A percentile compares a stretch with the other conserved stretches of the same genome.
phyloP scores from a whole-genome alignment of 1,140 invertebrate species.

The Drosophila nebulosa region DNA sequence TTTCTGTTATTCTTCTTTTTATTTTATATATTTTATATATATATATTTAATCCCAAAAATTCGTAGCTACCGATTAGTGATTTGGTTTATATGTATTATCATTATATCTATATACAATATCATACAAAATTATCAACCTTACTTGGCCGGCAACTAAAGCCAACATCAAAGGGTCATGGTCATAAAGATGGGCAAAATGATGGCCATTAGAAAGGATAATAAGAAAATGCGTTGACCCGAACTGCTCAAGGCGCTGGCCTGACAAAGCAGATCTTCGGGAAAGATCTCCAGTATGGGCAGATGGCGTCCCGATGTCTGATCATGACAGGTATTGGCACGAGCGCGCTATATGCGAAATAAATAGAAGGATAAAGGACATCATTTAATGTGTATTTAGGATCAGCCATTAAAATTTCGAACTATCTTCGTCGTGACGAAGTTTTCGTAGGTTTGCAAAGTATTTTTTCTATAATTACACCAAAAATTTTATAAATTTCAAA shows the following conservation, averaged over 20 bases:
- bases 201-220: slow-evolving; percentile 63
- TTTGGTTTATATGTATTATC: slow-evolving; percentile 41
- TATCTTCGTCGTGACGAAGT: not conserved
- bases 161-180: slow-evolving; percentile 74
- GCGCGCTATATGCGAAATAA: slow-evolving; percentile 67
- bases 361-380: not conserved
- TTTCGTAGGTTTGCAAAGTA: not conserved
- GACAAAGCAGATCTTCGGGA: slow-evolving; percentile 88
- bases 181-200: slow-evolving; percentile 59
- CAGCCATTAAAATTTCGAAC: not conserved
- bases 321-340: slow-evolving; percentile 85
- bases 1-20: slow-evolving; percentile 30
- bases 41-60: slow-evolving; percentile 61
- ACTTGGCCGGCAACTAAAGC: slow-evolving; percentile 45
- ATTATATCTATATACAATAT: slow-evolving; percentile 62
- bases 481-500: too few relatives aligned
- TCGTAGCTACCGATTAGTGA: slow-evolving; percentile 53
- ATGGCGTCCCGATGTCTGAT: slow-evolving; percentile 83
- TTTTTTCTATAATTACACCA: too few relatives aligned
- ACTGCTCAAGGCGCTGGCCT: slow-evolving; percentile 87
- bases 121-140: slow-evolving; percentile 36
- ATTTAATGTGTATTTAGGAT: not conserved
- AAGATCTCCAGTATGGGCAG: slow-evolving; percentile 87
- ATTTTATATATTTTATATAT: slow-evolving; percentile 54
- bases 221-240: slow-evolving; percentile 79